Evolutionary conservation across 2,113 vertebrate species (phyloP).

Genomic region (Catharus minimus): DNA sequence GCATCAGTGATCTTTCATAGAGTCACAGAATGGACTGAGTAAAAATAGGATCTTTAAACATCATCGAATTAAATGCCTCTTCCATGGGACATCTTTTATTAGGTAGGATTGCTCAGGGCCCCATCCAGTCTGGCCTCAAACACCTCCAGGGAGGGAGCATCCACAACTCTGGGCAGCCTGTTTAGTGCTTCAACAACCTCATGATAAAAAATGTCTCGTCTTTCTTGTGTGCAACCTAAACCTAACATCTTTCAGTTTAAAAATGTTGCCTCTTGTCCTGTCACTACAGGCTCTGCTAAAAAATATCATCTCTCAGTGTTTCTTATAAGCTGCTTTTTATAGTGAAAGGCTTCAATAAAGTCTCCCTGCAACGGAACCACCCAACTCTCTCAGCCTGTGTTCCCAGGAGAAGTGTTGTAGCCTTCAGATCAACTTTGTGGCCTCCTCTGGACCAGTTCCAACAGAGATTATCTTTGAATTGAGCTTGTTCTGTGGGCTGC

Average conservation of each 20-base stretch:
- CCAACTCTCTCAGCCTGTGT: not conserved
- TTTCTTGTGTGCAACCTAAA: not conserved
- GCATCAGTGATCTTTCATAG: not conserved
- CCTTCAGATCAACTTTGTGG: not conserved
- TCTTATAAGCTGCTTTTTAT: not conserved
- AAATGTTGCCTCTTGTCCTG: not conserved
- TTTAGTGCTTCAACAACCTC: not conserved
- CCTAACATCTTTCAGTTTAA: not conserved
- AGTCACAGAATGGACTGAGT: not conserved
- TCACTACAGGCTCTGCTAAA: not conserved
- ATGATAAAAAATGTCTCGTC: not conserved
- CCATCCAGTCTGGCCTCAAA: not conserved
- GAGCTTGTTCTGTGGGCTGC: not conserved
- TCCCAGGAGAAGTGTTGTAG: not conserved
- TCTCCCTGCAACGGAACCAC: not conserved
- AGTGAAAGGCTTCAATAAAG: not conserved
- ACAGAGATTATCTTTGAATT: not conserved
- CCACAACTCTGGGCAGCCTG: not conserved
- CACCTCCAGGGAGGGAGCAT: not conserved
- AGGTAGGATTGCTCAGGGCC: not conserved
- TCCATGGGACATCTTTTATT: not conserved
- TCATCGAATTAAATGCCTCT: accelerated
- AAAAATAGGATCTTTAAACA: not conserved
- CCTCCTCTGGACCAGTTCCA: not conserved
- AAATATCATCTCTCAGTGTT: not conserved